phyloP scores from a whole-genome alignment of 2,113 vertebrate genomes.

The Brachyistius frenatus region DNA sequence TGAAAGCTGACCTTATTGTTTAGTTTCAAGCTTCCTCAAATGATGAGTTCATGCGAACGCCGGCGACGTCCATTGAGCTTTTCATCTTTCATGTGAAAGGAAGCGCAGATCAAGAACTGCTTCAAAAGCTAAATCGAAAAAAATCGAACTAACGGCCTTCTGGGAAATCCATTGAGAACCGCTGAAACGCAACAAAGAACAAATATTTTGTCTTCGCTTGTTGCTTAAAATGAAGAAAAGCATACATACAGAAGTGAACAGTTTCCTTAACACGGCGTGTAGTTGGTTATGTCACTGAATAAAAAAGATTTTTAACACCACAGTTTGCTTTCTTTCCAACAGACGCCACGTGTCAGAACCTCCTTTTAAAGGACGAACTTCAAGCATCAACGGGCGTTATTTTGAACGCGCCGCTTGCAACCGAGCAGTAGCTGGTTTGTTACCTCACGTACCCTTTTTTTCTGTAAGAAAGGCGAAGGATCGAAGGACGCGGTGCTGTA shows the following conservation, averaged over 20 bases:
- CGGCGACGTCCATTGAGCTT: not conserved
- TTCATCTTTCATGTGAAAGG: slow-evolving; percentile 53
- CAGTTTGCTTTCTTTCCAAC: too few species aligned
- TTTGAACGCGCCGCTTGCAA: not conserved
- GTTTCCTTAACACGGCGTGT: too few species aligned
- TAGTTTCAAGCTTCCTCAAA: slow-evolving; percentile 14
- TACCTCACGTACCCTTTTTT: not conserved
- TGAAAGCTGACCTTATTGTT: slow-evolving; percentile 34
- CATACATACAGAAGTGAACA: too few species aligned
- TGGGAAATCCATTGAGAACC: slow-evolving; percentile 2
- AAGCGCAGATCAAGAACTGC: not conserved
- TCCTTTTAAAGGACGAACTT: slow-evolving; percentile 4
- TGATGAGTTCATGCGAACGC: slow-evolving; percentile 19
- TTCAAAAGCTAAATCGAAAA: not conserved
- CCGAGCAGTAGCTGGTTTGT: slow-evolving; percentile 30
- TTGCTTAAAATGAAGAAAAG: too few species aligned
- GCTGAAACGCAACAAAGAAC: not conserved
- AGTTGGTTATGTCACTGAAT: too few species aligned
- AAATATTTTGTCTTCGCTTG: too few species aligned
- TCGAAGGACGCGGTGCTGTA: not conserved
- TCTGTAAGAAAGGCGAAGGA: not conserved
- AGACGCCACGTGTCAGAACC: too few species aligned
- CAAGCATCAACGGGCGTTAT: slow-evolving; percentile 2
- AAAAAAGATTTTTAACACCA: too few species aligned
- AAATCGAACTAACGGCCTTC: not conserved